phyloP scores from a whole-genome alignment of 2,113 vertebrate species.

The Datnioides undecimradiatus region DNA sequence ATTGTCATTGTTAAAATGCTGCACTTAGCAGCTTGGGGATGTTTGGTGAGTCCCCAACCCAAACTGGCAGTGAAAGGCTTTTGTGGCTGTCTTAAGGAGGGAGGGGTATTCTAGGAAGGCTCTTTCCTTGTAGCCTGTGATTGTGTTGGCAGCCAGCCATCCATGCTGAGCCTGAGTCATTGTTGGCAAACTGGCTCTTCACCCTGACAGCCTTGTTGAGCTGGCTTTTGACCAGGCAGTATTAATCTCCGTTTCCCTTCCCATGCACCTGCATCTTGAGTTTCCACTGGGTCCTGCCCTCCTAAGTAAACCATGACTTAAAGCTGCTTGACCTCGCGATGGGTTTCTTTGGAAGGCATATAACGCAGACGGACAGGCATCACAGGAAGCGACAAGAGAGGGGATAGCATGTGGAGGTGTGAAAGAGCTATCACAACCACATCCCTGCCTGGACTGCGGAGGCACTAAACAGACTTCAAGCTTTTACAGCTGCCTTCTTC shows the following conservation, averaged over 20 bases:
- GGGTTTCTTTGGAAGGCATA: background rate
- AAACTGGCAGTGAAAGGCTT: slow-evolving; percentile 1
- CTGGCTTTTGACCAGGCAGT: slow-evolving; percentile 54
- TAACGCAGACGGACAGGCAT: slow-evolving; percentile 5
- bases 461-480: background rate
- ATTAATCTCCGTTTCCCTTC: slow-evolving; percentile 48
- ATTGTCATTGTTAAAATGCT: background rate
- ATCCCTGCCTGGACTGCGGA: background rate
- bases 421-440: background rate
- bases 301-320: slow-evolving; percentile 5
- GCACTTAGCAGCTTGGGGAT: background rate
- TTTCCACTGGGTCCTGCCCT: slow-evolving; percentile 25
- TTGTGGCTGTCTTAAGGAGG: slow-evolving; percentile 17
- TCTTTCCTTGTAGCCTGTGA: slow-evolving; percentile 48
- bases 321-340: background rate
- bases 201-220: slow-evolving; percentile 61
- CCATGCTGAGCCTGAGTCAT: slow-evolving; percentile 58
- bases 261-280: slow-evolving; percentile 32
- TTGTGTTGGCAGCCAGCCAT: slow-evolving; percentile 61
- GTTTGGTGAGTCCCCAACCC: background rate
- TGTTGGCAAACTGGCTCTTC: slow-evolving; percentile 57
- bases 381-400: background rate
- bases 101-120: slow-evolving; percentile 42
- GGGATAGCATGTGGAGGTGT: background rate
- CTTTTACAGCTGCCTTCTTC: background rate